Base-by-base conservation (phyloP, 2,113 vertebrate species). In the Ochotona princeps region DNA sequence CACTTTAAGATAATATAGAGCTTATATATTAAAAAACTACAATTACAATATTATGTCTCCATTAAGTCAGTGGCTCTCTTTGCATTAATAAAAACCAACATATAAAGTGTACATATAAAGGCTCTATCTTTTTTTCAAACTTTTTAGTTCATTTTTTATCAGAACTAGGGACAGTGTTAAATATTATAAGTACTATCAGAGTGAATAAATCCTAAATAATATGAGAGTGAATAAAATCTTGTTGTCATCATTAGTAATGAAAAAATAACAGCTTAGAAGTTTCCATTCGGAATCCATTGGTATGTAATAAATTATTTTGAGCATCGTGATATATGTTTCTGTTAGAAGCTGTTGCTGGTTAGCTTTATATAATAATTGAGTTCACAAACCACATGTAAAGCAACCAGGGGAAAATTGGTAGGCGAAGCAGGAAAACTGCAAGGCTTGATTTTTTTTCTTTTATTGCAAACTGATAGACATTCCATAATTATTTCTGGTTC, bases 401-500 rank as follows among this genome's bases (percentile, higher is more conserved):
- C 60, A 89, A 47, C 14, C 35, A 82, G 47, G 32, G 28, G 51
- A 76, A 78, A 47, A 57, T 67, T 25, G 2, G 5, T 57, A 76
- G 10, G 28, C 74, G 15, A 93, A 76, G 15, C 82, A n/a, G 11
- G 51, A 60, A 86, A 69, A 32, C 25, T n/a, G 3, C 38, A 85
- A 79, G 23, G 20, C n/a, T 91, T 65, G 49, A 23, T 61, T 85
- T 87, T n/a, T 82, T n/a, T 82, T 89, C 83, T 26, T 57, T 81
- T 89, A 92, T 90, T 72, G 69, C 11, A 94, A 82, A 88, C 47
- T 76, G 63, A 93, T 88, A 81, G 47, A 78, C n/a, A 85, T 84
- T 96, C 61, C 80, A 78, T 93, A 95, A 94, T 95, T 90, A 76
- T 92, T 90, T 93, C 54, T 85, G n/a, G n/a, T 80, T 32, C 66